These are phyloP conservation scores for Allygus modestus DNA, from an alignment of 2,888 invertebrate genomes.

Conservation along the genomic window DNA sequence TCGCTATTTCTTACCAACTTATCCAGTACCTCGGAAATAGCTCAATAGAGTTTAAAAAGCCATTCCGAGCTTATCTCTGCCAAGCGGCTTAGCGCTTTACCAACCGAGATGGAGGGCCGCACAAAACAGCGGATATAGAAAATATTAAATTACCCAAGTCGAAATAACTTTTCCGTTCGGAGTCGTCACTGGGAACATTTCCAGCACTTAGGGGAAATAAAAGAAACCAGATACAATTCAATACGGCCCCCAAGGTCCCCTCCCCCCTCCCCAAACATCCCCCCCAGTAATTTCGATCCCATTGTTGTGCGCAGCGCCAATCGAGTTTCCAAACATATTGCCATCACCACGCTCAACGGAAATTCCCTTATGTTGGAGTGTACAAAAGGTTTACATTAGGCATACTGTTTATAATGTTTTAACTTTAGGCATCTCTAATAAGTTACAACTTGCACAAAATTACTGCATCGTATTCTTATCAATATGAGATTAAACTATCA, in stretches of 20 bases:
- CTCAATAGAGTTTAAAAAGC: background rate
- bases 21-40: background rate
- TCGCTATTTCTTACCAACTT: background rate
- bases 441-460: too few species aligned
- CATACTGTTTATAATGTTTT: too few species aligned
- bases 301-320: slow-evolving; percentile 23
- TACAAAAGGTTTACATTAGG: too few species aligned
- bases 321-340: slow-evolving; percentile 44
- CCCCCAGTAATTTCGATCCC: slow-evolving; percentile 6
- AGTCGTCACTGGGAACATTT: slow-evolving; percentile 17
- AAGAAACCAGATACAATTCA: slow-evolving; percentile 47
- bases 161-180: slow-evolving; percentile 55
- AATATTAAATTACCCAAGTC: slow-evolving; percentile 47
- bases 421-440: too few species aligned
- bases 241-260: background rate
- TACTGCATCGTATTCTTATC: too few species aligned
- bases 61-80: background rate
- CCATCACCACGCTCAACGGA: background rate
- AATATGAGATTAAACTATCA: too few species aligned
- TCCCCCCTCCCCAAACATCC: background rate
- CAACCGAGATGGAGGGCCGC: background rate
- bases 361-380: too few species aligned
- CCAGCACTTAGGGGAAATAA: slow-evolving; percentile 53
- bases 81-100: background rate
- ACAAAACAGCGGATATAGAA: slow-evolving; percentile 25